Base-by-base conservation (phyloP, 2,888 invertebrate species). In the Mamestra brassicae region DNA sequence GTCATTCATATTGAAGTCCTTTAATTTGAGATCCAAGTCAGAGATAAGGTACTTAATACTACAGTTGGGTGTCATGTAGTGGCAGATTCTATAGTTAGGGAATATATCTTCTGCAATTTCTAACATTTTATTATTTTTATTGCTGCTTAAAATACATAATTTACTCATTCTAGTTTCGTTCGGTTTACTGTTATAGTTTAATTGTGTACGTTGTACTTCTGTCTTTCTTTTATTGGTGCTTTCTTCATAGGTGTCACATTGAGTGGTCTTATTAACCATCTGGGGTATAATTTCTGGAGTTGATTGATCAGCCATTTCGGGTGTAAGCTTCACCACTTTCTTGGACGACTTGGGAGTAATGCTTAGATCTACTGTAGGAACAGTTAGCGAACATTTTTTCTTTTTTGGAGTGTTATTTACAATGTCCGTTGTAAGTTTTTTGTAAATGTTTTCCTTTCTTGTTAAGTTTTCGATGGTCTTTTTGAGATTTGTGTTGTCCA, bases 391-490 rank as follows among this genome's bases (percentile, higher is more conserved):
- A 4, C 4, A 11, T 68, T 36, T 50, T 68, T 36, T 50, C 50
- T 34, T 58, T 58, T 65, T 71, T 58, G 66, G 60, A 34, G 60
- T 61, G 5, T 34, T n/a, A 50, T 26, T 61, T 0, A 54, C 52
- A 7, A 54, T 72, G 26, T 66, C 36, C 4, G n/a, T 66, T 34
- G 61, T 61, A 45, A 66, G 8, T 45, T 66, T 66, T 61, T 66
- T 66, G 34, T 66, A 65, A 3, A 60, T 52, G 7, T 60, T 66
- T 60, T 66, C 57, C 38, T 60, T 71, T 36, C 47, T 63, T 45
- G 71, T 63, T 8, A 71, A 36, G 0, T 57, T 34, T 6, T 71
- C 55, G 2, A 71, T 71, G 15, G 47, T 58, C 4, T 57, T 36
- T 52, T 57, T 69, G 13, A 63, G 63, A 13, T 13, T 47, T 47